These are phyloP conservation scores for Paragorgia papillata DNA, from an alignment of 92 coral and sea anemone species.

Conservation along the genomic window DNA sequence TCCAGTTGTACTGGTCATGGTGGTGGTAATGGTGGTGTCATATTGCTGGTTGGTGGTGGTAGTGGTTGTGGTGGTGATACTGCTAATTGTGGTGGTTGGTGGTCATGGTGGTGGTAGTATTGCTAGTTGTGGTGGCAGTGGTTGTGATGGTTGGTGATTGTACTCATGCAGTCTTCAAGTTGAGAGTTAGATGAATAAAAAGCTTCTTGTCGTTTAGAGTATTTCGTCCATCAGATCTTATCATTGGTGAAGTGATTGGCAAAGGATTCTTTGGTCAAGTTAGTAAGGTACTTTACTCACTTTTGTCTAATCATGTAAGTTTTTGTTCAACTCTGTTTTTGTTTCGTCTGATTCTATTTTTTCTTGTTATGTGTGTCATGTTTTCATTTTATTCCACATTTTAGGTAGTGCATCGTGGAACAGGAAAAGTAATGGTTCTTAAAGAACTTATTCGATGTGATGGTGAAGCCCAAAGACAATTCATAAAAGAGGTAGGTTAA, in stretches of 20 bases:
- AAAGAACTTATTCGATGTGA: slow-evolving; percentile 83
- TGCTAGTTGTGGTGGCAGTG: too few species aligned
- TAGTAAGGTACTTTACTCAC: slow-evolving; percentile 63
- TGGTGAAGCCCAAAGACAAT: slow-evolving; percentile 71
- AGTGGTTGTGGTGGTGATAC: too few species aligned
- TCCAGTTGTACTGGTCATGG: too few species aligned
- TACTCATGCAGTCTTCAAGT: too few species aligned
- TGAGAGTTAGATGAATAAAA: too few species aligned
- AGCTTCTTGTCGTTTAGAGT: slow-evolving; percentile 53
- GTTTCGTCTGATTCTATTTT: background rate
- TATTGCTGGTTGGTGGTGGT: too few species aligned
- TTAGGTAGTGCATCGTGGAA: slow-evolving; percentile 88
- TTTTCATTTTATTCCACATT: background rate
- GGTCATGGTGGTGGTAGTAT: too few species aligned
- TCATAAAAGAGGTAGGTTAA: slow-evolving; percentile 77
- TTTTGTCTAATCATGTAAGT: too few species aligned
- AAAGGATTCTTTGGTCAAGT: slow-evolving; percentile 99
- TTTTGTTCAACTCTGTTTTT: background rate
- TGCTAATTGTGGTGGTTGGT: too few species aligned
- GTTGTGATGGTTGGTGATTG: too few species aligned
- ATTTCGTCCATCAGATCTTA: slow-evolving; percentile 87
- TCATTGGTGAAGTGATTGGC: slow-evolving; percentile 89
- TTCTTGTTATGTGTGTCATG: background rate
- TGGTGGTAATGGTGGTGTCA: too few species aligned
- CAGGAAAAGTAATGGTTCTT: slow-evolving; percentile 92